Evolutionary conservation across 2,113 vertebrate genomes (phyloP).

Genomic region (Macheiramphus alcinus): DNA sequence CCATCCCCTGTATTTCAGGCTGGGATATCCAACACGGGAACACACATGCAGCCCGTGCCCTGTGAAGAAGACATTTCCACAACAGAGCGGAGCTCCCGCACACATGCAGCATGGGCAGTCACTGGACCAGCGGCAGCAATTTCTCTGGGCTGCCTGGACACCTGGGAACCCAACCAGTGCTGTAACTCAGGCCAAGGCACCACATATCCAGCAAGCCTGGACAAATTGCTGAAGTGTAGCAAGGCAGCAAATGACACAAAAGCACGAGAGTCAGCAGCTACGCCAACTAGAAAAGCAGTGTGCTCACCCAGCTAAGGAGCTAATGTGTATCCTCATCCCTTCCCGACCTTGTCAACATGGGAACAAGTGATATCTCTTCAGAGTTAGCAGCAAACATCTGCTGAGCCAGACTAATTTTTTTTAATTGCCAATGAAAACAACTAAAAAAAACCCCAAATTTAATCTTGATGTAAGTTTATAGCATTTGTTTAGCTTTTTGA

Average conservation of each 20-base stretch:
- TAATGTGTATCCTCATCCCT: background rate
- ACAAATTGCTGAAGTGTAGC: background rate
- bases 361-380: background rate
- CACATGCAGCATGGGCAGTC: rapidly evolving
- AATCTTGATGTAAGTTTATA: background rate
- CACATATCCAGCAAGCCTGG: background rate
- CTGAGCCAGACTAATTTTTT: background rate
- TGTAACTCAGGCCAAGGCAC: background rate
- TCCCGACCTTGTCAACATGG: background rate
- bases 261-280: background rate
- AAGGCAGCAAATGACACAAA: background rate
- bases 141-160: background rate
- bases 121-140: background rate
- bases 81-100: background rate
- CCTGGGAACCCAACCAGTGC: background rate
- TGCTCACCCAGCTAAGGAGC: background rate
- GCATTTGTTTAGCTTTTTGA: background rate
- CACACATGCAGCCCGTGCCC: rapidly evolving
- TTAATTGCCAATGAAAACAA: background rate
- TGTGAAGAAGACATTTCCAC: background rate
- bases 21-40: background rate
- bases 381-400: background rate
- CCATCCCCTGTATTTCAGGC: background rate
- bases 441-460: background rate
- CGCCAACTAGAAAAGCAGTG: rapidly evolving